A percentile compares a stretch with the other conserved stretches of the same genome.
Conservation (phyloP, 2,113 vertebrate genomes). For the Neomonachus schauinslandi region DNA sequence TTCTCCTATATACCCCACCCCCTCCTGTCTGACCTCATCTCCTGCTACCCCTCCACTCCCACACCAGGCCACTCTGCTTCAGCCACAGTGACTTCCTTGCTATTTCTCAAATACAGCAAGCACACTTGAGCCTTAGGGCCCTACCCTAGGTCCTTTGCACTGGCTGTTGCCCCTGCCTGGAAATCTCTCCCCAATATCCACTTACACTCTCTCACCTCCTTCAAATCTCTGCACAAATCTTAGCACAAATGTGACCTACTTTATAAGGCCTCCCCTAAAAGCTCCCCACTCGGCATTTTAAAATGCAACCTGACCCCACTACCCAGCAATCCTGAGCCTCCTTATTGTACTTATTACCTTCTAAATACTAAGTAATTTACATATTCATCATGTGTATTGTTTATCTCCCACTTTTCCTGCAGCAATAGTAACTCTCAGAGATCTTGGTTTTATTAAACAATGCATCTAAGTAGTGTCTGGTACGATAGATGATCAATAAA, state of each 20-base stretch:
- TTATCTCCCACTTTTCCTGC: neutral
- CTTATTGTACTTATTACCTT: neutral
- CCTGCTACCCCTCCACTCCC: too few species aligned
- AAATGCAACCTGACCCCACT: slow-evolving; percentile 7
- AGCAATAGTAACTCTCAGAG: slow-evolving; percentile 26
- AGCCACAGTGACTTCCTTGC: neutral
- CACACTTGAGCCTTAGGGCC: neutral
- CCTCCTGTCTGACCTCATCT: neutral
- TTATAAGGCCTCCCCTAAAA: neutral
- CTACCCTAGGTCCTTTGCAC: neutral
- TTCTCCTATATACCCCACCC: neutral
- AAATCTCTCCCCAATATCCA: neutral
- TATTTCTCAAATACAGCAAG: neutral
- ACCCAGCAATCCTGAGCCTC: neutral
- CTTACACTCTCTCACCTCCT: neutral
- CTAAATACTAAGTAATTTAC: neutral
- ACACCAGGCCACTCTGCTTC: neutral
- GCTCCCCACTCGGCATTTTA: neutral
- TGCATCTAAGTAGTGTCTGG: neutral
- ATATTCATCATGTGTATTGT: neutral
- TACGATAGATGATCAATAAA: neutral
- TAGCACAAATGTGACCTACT: slow-evolving; percentile 13
- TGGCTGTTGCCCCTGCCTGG: neutral
- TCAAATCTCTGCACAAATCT: slow-evolving; percentile 33
- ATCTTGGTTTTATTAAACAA: slow-evolving; percentile 35